Evolutionary conservation across 2,113 vertebrate species (phyloP).

Genomic region (Spheniscus mendiculus): DNA sequence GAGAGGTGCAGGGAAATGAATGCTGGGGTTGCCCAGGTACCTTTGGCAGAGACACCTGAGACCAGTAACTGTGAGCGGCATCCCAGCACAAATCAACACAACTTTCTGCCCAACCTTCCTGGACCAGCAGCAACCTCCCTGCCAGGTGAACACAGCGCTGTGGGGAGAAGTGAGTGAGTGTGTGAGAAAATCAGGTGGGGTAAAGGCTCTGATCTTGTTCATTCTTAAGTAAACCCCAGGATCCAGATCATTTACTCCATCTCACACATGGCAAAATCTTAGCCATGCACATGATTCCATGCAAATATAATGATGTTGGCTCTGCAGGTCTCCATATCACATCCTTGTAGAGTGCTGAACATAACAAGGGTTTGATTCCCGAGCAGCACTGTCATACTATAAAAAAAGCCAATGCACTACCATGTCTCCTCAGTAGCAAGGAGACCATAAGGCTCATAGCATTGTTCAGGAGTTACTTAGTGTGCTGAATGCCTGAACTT

Average conservation of each 20-base stretch:
- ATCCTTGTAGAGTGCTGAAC: background rate
- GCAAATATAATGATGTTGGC: background rate
- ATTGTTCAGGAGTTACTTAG: background rate
- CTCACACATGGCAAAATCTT: background rate
- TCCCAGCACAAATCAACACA: background rate
- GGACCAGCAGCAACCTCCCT: background rate
- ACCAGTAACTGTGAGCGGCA: background rate
- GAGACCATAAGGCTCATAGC: background rate
- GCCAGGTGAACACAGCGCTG: background rate
- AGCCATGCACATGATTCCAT: background rate
- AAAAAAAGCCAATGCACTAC: background rate
- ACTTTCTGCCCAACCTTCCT: background rate
- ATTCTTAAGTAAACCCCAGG: background rate
- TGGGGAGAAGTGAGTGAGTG: background rate
- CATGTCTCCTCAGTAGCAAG: background rate
- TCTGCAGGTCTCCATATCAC: background rate
- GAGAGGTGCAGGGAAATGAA: background rate
- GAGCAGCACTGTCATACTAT: background rate
- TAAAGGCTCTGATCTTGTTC: background rate
- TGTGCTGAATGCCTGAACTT: background rate
- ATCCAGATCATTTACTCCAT: background rate
- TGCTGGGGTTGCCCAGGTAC: background rate
- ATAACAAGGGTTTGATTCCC: background rate
- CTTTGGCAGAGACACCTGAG: background rate
- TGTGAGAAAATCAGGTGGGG: background rate